Evolutionary conservation across 2,797 vertebrate genomes (phyloP).

Genomic region (Gymnoscopelus microlampas): DNA sequence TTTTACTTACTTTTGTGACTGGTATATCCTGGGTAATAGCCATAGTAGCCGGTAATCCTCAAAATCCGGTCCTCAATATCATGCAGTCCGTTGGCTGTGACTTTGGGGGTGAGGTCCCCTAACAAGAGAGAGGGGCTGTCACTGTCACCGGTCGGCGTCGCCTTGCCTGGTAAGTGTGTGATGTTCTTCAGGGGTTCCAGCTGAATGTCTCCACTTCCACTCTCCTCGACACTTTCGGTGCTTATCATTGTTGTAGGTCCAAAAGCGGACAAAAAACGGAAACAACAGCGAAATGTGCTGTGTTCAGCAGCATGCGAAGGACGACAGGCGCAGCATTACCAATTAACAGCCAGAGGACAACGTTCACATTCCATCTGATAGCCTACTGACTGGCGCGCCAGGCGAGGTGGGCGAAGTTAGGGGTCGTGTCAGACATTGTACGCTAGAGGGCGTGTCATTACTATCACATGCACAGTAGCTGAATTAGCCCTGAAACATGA

Average conservation of each 20-base stretch:
- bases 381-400: slow-evolving; percentile 56
- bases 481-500: too few relatives aligned
- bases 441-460: slow-evolving; percentile 77
- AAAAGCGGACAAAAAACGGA: slow-evolving; percentile 44
- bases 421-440: slow-evolving; percentile 44
- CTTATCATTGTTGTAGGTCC: slow-evolving; percentile 73
- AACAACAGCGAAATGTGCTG: slow-evolving; percentile 39
- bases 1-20: slow-evolving; percentile 94
- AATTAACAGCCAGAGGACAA: slow-evolving; percentile 58
- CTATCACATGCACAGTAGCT: slow-evolving; percentile 41
- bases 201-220: slow-evolving; percentile 63
- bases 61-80: slow-evolving; percentile 97
- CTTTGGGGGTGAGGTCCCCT: slow-evolving; percentile 78
- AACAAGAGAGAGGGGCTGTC: slow-evolving; percentile 52
- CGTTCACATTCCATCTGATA: slow-evolving; percentile 78
- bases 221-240: slow-evolving; percentile 65
- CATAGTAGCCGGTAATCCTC: slow-evolving; percentile 98
- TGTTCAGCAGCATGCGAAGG: slow-evolving; percentile 63
- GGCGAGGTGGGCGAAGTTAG: slow-evolving; percentile 72
- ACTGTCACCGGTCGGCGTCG: slow-evolving; percentile 68
- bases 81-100: slow-evolving; percentile 93
- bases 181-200: slow-evolving; percentile 74
- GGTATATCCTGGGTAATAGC: slow-evolving; percentile 97
- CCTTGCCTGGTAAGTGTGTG: slow-evolving; percentile 74
- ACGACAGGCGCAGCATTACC: slow-evolving; percentile 65